phyloP scores from a whole-genome alignment of 1,140 invertebrate species.

The Caenorhabditis briggsae region DNA sequence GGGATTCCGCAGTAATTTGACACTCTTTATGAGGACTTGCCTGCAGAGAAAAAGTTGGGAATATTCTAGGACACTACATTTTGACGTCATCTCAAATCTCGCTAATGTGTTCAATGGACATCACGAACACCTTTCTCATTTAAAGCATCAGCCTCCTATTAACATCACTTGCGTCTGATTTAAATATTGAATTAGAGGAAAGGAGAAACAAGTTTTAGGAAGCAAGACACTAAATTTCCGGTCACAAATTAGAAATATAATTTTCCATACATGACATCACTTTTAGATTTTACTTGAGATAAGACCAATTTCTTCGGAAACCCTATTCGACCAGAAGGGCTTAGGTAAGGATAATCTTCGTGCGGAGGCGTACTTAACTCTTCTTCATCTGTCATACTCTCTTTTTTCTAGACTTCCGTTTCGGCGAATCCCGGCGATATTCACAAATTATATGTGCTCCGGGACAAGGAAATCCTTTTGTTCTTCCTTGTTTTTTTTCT shows the following conservation, averaged over 20 bases:
- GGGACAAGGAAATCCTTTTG: not conserved
- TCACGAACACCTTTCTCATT: no score
- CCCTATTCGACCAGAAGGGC: no score
- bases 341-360: no score
- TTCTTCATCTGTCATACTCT: no score
- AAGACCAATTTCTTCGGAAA: no score
- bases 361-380: not conserved
- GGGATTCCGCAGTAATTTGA: not conserved
- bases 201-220: not conserved
- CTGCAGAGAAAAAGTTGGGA: not conserved
- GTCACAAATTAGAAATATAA: conserved; percentile 10
- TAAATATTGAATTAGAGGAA: no score
- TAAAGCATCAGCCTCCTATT: no score
- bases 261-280: not conserved
- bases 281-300: not conserved
- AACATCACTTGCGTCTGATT: no score
- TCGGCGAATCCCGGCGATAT: no score
- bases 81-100: conserved; percentile 15
- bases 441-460: not conserved
- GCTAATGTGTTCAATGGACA: not conserved
- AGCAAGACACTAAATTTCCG: not conserved
- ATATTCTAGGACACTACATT: not conserved
- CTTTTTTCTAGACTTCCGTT: no score
- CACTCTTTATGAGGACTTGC: not conserved
- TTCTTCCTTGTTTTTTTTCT: conserved; percentile 31